Conservation (phyloP, 2,888 invertebrate species). For the Mesorhabditis spiculigera region DNA sequence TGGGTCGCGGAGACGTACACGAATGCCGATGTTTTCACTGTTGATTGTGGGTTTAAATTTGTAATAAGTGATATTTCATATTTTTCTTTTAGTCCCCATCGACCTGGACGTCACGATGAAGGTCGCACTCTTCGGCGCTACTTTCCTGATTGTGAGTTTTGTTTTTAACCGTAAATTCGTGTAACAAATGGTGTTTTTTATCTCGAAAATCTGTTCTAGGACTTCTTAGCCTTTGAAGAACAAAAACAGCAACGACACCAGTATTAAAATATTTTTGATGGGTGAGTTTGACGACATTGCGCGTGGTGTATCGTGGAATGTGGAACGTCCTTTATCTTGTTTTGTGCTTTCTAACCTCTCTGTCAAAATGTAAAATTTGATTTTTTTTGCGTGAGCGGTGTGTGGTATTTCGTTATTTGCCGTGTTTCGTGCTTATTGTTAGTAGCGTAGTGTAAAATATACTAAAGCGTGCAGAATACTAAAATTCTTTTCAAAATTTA, state of each 20-base stretch:
- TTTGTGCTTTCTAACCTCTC: not conserved
- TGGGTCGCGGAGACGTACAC: conserved; percentile 77
- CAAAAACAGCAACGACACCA: not conserved
- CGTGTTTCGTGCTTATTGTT: too few species aligned
- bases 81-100: conserved; percentile 65
- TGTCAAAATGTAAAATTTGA: not conserved
- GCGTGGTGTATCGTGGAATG: not conserved
- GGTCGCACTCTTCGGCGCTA: conserved; percentile 13
- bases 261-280: too few species aligned
- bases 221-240: not conserved
- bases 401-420: too few species aligned
- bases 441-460: too few species aligned
- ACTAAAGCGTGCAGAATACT: too few species aligned
- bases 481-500: not conserved
- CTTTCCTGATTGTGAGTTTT: conserved; percentile 12
- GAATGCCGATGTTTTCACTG: conserved; percentile 76
- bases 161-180: too few species aligned
- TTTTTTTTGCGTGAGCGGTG: too few species aligned
- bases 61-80: too few species aligned
- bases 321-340: not conserved
- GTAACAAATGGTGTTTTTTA: too few species aligned
- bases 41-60: conserved; percentile 63
- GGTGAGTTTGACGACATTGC: not conserved
- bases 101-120: conserved; percentile 16
- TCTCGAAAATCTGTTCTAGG: not conserved